Percentiles rank a stretch among this genome's conserved stretches.
Conservation (phyloP, 2,797 vertebrate species). For the Acanthopagrus latus region DNA sequence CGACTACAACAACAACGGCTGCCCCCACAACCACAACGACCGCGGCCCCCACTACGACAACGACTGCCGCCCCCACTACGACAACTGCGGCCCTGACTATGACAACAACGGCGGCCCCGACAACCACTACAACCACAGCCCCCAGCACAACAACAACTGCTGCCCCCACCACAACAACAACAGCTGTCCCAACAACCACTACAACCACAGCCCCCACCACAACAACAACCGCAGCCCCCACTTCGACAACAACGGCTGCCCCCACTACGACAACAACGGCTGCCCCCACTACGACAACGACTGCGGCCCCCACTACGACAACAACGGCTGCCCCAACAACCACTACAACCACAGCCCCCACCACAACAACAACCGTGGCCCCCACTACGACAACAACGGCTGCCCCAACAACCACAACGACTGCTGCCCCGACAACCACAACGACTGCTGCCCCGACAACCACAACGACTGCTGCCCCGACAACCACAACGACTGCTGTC, state of each 20-base stretch:
- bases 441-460: not conserved
- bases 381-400: no score
- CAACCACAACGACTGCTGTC: no score
- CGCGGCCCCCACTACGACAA: no score
- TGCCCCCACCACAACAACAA: no score
- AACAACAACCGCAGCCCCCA: not conserved
- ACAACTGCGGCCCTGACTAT: no score
- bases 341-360: not conserved
- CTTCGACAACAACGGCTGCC: no score
- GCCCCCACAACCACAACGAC: no score
- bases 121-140: not conserved
- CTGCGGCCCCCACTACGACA: not conserved
- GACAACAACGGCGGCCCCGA: no score
- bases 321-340: fast-evolving
- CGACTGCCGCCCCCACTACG: no score
- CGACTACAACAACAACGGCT: not conserved
- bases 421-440: not conserved
- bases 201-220: fast-evolving
- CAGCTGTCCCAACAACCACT: fast-evolving
- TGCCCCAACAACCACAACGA: not conserved
- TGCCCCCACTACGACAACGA: not conserved
- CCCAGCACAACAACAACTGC: not conserved
- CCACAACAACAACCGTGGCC: not conserved
- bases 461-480: not conserved
- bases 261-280: not conserved